Conservation (phyloP, 2,888 invertebrate species). For the Nyleta sp. region DNA sequence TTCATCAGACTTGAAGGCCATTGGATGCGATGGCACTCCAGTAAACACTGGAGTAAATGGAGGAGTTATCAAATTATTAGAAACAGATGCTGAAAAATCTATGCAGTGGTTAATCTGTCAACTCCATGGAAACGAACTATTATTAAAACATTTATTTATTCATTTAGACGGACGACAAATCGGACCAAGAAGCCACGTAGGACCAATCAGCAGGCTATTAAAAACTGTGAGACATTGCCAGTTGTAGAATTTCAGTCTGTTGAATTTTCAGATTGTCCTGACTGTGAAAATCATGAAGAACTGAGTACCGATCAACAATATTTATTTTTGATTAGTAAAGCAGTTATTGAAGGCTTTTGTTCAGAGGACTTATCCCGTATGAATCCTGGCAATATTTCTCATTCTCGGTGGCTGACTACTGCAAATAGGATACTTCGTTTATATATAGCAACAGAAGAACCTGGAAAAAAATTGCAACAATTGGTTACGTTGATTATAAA, state of each 20-base stretch:
- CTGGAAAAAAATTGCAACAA: conserved; percentile 7
- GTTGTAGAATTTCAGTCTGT: conserved; percentile 6
- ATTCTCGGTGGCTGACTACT: conserved; percentile 27
- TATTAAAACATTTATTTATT: conserved; percentile 16
- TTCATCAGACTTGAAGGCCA: background rate
- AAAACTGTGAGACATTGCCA: conserved; percentile 9
- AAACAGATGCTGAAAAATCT: conserved; percentile 2
- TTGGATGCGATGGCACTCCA: conserved; percentile 29
- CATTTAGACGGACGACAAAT: conserved; percentile 13
- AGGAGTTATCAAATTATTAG: conserved; percentile 12
- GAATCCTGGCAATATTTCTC: conserved; percentile 28
- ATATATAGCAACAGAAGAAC: conserved; percentile 22
- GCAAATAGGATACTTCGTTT: conserved; percentile 29
- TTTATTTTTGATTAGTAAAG: conserved; percentile 12
- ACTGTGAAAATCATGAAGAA: background rate
- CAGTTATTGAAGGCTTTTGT: conserved; percentile 30
- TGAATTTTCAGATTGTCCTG: background rate
- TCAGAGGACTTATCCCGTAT: conserved; percentile 13
- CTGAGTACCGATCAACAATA: conserved; percentile 15
- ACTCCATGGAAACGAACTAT: conserved; percentile 22
- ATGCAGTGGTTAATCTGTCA: conserved; percentile 26
- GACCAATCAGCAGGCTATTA: background rate
- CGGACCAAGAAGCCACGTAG: conserved; percentile 10
- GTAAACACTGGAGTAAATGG: conserved; percentile 24
- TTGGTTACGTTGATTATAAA: conserved; percentile 19